These are phyloP conservation scores for Sarcophaga peregrina DNA, from an alignment of 1,140 invertebrate species.

Conservation along the genomic window DNA sequence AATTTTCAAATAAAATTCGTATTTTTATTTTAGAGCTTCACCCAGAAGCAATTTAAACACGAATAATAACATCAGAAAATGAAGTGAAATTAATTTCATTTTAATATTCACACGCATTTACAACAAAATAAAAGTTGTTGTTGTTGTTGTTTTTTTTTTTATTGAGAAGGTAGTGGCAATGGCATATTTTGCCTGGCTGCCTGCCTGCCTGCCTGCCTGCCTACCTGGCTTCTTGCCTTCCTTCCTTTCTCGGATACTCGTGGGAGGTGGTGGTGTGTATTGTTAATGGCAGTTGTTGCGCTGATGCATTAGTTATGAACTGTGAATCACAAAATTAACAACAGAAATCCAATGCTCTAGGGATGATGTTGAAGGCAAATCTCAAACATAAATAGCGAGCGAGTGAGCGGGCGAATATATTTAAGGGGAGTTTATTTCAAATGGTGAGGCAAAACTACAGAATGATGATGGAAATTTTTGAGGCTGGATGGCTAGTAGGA, in stretches of 20 bases:
- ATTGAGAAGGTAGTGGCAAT: neutral
- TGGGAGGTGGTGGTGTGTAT: neutral
- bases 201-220: too few relatives aligned
- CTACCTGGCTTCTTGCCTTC: too few relatives aligned
- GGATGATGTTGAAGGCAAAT: neutral
- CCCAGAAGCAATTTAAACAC: neutral
- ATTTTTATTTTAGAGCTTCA: too few relatives aligned
- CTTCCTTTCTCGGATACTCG: too few relatives aligned
- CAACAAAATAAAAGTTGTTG: neutral
- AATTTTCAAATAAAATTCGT: too few relatives aligned
- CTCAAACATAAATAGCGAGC: too few relatives aligned
- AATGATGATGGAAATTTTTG: too few relatives aligned
- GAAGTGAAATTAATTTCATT: conserved; percentile 11
- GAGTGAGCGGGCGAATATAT: neutral
- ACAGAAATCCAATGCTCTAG: neutral
- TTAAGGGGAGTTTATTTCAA: too few relatives aligned
- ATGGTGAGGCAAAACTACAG: too few relatives aligned
- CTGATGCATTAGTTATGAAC: conserved; percentile 3
- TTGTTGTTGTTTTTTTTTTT: neutral
- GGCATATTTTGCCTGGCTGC: too few relatives aligned
- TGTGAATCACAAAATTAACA: neutral
- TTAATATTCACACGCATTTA: conserved; percentile 9
- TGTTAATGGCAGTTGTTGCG: neutral
- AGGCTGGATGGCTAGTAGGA: too few relatives aligned
- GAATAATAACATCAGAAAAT: neutral